Evolutionary conservation across 2,888 invertebrate genomes (phyloP), one percentile per base, ranked within the genome.

Genomic region (Drosophila neotestacea): DNA sequence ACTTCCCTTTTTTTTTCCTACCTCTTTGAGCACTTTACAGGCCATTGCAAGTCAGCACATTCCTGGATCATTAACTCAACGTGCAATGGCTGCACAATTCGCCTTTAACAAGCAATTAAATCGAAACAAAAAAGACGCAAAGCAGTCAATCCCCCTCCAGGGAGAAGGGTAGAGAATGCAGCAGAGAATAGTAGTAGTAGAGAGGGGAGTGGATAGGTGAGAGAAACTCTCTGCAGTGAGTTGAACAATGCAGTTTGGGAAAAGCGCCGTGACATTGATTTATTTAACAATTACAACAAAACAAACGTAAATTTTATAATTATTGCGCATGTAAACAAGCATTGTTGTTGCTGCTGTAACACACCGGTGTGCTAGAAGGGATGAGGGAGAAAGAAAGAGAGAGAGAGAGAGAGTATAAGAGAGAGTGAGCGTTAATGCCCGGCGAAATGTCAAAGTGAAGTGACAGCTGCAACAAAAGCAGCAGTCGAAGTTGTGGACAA

Each of bases 31-130:
- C 60, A 65, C 56, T 77, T 79, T 46, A 70, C 64, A 70, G 79
- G 64, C 56, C 54, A 63, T 65, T 67, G 79, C 83, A 77, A 85
- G 79, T 88, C 89, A 89, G 84, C 82, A 88, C 81, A 89, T 84
- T 82, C 89, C 74, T 79, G 85, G 77, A 85, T 85, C 86, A 89
- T 88, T 78, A 87, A 80, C 83, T 69, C 70, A 89, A 74, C 79
- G 79, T 82, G 77, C 85, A 66, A 51, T 73, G 64, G 85, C 75
- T 81, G 82, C 85, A 87, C 82, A 89, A 89, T 89, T 84, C 85
- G 71, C 78, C 87, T 84, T 88, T 85, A 85, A 85, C 85, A 85
- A 89, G 90, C 85, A 86, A 86, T 86, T 89, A 86, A 89, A 86
- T 88, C 86, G 85, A 85, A 88, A 86, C 85, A 85, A 89, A 85